Base-by-base conservation (phyloP, 1,140 invertebrate genomes). In the Gonatopus flavifemur region DNA sequence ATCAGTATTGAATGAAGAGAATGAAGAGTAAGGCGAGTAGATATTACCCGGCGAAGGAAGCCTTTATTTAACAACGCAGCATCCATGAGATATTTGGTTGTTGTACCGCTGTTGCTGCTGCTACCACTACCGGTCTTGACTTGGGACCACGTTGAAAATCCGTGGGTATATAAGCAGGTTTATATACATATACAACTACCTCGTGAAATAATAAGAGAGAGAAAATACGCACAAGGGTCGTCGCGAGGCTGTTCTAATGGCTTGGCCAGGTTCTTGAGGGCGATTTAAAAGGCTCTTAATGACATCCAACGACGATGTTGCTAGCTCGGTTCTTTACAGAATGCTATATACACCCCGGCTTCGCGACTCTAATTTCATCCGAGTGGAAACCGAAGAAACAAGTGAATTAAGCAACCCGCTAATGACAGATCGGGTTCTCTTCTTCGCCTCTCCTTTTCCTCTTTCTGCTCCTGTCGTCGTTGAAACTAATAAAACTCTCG, bases 281-380 rank as follows among this genome's bases (percentile, higher is more conserved):
- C 62, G 60, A 68, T 70, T 70, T 70, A 72, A 72, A 72, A 72
- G 67, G 68, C 66, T 70, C 68, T 70, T 72, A 72, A 72, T 72
- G 67, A 72, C 68, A 72, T 70, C 64, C 57, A 63, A 43, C 19
- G 50, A 18, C 44, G 15, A 31, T 15, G 13, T 37, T 25, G 2
- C 30, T 28, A 16, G 21, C 9, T 9, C 20, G 18, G 19, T 18
- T 24, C 35, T 35, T 50, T n/a, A n/a, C n/a, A n/a, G n/a, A n/a
- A n/a, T 10, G 13, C 5, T n/a, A 24, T 18, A 6, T 32, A 7
- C 15, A 35, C 19, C 16, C 36, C 18, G 28, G 28, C 30, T 30
- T 32, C n/a, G 20, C 44, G 22, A 44, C 22, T 39, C 32, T 30
- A 6, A 33, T 33, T 46, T 19, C 10, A 21, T 21, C 12, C 60